Percentiles rank a stretch among this genome's conserved stretches.
These are phyloP conservation scores for Sebastolobus altivelis DNA, from an alignment of 2,797 vertebrate genomes.

Conservation along the genomic window DNA sequence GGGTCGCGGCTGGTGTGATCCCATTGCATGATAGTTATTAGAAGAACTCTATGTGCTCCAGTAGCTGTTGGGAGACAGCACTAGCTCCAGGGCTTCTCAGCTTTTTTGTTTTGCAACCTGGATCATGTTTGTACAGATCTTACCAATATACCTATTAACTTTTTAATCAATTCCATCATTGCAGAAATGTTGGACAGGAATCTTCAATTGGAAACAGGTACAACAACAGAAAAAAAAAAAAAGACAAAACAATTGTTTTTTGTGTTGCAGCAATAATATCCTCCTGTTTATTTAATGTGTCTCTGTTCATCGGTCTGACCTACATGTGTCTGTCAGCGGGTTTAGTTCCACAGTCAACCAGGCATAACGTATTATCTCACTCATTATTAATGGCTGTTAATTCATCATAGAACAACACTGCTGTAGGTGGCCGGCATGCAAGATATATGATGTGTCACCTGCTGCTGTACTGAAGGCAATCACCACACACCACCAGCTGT, in stretches of 20 bases:
- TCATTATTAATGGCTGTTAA: slow-evolving; percentile 60
- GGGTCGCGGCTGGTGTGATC: no score
- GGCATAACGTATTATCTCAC: slow-evolving; percentile 26
- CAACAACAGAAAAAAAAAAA: background rate
- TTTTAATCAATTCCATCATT: background rate
- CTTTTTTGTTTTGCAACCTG: background rate
- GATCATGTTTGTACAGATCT: background rate
- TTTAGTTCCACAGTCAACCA: slow-evolving; percentile 34
- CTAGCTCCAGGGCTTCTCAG: no score
- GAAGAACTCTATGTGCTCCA: no score
- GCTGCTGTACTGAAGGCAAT: background rate
- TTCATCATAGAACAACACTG: slow-evolving; percentile 31
- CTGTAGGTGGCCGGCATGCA: background rate
- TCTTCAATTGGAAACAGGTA: background rate
- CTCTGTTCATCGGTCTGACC: slow-evolving; percentile 5
- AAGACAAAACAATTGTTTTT: background rate
- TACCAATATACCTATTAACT: background rate
- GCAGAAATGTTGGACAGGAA: background rate
- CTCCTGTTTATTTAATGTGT: slow-evolving; percentile 1
- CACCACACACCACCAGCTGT: background rate
- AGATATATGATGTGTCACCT: background rate
- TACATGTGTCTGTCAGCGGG: slow-evolving; percentile 23
- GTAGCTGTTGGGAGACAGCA: no score
- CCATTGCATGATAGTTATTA: no score
- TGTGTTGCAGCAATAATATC: background rate